Evolutionary conservation across 2,113 vertebrate genomes (phyloP).

Genomic region (Phrynosoma blainvillii): DNA sequence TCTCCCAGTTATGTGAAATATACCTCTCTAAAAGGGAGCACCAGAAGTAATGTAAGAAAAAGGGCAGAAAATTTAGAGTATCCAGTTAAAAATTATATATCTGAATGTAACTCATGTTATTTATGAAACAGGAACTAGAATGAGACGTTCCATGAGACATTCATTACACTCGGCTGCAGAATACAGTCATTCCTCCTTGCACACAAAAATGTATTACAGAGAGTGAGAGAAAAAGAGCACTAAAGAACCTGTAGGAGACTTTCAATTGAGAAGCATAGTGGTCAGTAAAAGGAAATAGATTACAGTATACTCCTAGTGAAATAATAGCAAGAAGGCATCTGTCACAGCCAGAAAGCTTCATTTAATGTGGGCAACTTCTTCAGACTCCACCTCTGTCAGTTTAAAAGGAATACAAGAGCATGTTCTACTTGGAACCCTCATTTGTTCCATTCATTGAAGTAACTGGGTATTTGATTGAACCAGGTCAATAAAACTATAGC

Average conservation of each 20-base stretch:
- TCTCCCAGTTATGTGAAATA: slow-evolving; percentile 19
- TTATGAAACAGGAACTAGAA: slow-evolving; percentile 37
- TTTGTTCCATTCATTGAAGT: neutral
- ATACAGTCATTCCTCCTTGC: neutral
- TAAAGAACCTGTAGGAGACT: neutral
- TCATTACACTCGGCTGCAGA: neutral
- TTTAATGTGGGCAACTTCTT: rapidly evolving
- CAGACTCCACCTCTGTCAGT: neutral
- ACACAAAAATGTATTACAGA: neutral
- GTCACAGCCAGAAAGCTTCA: neutral
- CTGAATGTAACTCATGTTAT: slow-evolving; percentile 30
- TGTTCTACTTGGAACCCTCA: neutral
- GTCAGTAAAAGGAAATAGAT: slow-evolving; percentile 2
- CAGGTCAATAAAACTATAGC: slow-evolving; percentile 64
- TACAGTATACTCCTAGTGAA: neutral
- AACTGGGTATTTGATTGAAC: slow-evolving; percentile 66
- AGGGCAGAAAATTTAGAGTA: neutral
- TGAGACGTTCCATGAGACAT: slow-evolving; percentile 21
- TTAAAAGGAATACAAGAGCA: neutral
- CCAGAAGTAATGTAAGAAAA: slow-evolving; percentile 20
- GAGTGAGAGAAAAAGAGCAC: neutral
- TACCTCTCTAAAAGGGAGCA: slow-evolving; percentile 27
- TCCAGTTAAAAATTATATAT: neutral
- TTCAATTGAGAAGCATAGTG: rapidly evolving
- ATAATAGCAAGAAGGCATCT: neutral